phyloP scores from a whole-genome alignment of 2,888 invertebrate genomes.

The Conops quadrifasciatus region DNA sequence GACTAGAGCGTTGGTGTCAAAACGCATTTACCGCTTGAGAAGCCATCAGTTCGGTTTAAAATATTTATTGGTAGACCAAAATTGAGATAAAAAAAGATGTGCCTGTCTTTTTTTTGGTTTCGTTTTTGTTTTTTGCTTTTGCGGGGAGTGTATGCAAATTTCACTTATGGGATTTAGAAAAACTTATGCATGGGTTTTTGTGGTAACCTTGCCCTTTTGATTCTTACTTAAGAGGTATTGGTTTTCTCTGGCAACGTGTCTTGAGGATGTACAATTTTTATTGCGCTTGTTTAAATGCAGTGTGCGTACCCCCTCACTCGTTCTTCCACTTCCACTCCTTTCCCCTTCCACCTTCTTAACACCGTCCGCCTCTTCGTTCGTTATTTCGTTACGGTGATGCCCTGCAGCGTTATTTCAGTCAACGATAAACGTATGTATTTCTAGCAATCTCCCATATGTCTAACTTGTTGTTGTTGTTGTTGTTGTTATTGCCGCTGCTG shows the following conservation, averaged over 20 bases:
- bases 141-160: background rate
- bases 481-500: background rate
- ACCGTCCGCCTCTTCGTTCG: too few species aligned
- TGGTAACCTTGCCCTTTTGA: background rate
- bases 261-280: background rate
- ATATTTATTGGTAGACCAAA: background rate
- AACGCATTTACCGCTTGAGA: background rate
- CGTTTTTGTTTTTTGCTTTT: background rate
- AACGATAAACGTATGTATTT: background rate
- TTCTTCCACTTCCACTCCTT: background rate
- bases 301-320: too few species aligned
- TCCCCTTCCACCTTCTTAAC: background rate
- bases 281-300: background rate
- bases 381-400: too few species aligned
- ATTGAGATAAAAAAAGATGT: background rate
- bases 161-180: slow-evolving; percentile 1
- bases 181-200: slow-evolving; percentile 5
- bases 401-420: background rate
- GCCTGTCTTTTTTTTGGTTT: background rate
- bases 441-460: background rate
- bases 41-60: background rate
- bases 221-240: background rate
- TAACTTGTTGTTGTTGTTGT: background rate
- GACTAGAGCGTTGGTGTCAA: background rate
- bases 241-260: background rate